Conservation (phyloP, 2,113 vertebrate species). For the Zosterops pallidus region DNA sequence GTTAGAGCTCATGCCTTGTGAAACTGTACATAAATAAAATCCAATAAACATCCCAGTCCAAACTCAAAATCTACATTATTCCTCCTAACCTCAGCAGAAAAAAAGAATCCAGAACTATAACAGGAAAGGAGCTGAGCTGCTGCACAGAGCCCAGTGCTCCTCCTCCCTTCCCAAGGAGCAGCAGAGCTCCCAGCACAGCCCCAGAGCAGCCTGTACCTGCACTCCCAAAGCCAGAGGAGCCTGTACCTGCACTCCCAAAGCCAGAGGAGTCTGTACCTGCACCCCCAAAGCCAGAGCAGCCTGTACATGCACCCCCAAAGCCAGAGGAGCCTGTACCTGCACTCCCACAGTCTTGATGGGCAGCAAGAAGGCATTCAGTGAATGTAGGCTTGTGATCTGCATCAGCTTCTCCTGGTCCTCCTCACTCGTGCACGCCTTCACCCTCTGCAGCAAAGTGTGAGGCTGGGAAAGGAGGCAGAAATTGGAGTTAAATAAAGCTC, state of each 20-base stretch:
- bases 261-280: too few species aligned
- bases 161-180: background rate
- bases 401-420: conserved; percentile 98
- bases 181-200: background rate
- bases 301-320: too few species aligned
- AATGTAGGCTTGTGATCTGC: conserved; percentile 98
- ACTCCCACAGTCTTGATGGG: conserved; percentile 98
- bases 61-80: too few species aligned
- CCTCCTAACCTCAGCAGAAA: too few species aligned
- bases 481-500: background rate
- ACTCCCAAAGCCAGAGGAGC: too few species aligned
- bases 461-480: conserved; percentile 77
- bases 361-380: conserved; percentile 97
- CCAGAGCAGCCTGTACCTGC: background rate
- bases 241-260: too few species aligned
- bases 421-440: conserved; percentile 94
- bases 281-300: too few species aligned
- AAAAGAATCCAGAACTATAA: too few species aligned
- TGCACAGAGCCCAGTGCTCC: background rate
- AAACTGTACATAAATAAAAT: too few species aligned
- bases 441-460: conserved; percentile 92
- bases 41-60: too few species aligned
- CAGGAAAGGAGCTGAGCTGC: background rate
- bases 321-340: conserved; percentile 79
- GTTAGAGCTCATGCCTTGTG: too few species aligned